Conservation (phyloP, 1,140 invertebrate genomes). For the Trissolcus basalis region DNA sequence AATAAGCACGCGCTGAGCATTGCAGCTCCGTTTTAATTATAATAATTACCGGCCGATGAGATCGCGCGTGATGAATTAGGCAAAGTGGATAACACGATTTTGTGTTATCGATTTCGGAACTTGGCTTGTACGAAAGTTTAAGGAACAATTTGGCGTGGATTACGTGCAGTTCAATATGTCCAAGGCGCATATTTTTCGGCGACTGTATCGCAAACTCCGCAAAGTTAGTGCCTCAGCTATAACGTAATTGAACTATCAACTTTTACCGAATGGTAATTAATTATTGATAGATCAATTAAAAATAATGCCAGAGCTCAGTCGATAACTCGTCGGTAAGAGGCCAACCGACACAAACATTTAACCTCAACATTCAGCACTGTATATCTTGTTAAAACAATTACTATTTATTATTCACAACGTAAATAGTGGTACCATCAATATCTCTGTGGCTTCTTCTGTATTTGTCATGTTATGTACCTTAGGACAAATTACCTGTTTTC, state of each 20-base stretch:
- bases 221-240: conserved; percentile 5
- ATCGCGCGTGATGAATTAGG: conserved; percentile 16
- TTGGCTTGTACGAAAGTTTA: conserved; percentile 6
- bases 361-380: no score
- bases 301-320: not conserved
- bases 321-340: not conserved
- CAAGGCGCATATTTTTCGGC: conserved; percentile 4
- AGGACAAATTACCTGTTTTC: no score
- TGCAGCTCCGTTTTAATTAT: conserved; percentile 29
- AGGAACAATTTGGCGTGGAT: conserved; percentile 20
- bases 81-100: conserved; percentile 29
- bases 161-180: conserved; percentile 15
- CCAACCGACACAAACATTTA: no score
- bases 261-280: conserved; percentile 8
- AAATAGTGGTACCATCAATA: no score
- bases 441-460: no score
- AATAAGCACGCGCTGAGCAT: not conserved
- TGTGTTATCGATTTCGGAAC: conserved; percentile 23
- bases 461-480: no score
- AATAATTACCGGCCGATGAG: conserved; percentile 12
- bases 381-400: no score
- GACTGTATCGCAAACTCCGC: conserved; percentile 9
- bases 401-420: no score
- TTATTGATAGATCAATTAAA: conserved; percentile 4
- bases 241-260: conserved; percentile 14